Conservation (phyloP, 2,797 vertebrate genomes). For the Gymnodraco acuticeps region DNA sequence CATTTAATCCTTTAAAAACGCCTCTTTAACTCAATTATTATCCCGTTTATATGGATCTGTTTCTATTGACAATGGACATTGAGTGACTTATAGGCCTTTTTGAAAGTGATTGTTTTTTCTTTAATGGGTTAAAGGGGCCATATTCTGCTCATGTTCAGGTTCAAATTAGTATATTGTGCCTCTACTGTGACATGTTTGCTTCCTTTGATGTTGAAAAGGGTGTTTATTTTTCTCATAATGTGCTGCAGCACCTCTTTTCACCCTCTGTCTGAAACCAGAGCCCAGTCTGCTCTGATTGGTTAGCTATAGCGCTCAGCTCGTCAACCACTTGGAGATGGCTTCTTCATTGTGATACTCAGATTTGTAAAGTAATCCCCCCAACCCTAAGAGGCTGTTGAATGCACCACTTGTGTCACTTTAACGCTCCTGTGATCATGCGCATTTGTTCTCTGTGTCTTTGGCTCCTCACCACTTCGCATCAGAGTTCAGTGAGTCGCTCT, state of each 20-base stretch:
- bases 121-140: background rate
- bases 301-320: too few species aligned
- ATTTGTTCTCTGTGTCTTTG: slow-evolving; percentile 36
- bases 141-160: background rate
- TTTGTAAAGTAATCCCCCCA: too few species aligned
- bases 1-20: slow-evolving; percentile 1
- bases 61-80: background rate
- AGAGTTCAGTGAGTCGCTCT: slow-evolving; percentile 31
- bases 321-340: too few species aligned
- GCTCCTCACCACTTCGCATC: too few species aligned
- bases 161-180: too few species aligned
- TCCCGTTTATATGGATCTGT: background rate
- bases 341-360: too few species aligned
- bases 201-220: too few species aligned
- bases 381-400: background rate
- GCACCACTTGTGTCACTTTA: background rate
- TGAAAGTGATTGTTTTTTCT: background rate
- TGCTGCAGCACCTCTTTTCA: too few species aligned
- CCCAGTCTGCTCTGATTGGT: too few species aligned
- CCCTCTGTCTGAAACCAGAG: too few species aligned
- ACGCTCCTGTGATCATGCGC: slow-evolving; percentile 65
- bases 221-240: too few species aligned
- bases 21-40: background rate
- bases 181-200: too few species aligned
- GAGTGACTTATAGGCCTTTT: background rate